Conservation (phyloP, 2,888 invertebrate genomes). For the Agrochola lychnidis region DNA sequence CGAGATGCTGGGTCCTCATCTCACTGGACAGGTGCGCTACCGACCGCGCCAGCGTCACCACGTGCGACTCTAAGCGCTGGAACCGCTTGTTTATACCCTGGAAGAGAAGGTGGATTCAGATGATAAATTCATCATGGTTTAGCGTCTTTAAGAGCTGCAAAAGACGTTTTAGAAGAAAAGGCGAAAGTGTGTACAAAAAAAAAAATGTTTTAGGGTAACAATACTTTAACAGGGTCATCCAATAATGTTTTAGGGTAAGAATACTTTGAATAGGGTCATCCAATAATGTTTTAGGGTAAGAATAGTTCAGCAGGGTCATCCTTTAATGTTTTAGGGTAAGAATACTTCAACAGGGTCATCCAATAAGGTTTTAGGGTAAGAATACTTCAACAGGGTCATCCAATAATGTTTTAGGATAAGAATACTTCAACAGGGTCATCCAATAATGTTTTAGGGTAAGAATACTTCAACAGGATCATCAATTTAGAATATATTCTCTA, state of each 20-base stretch:
- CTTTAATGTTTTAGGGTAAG: too few relatives aligned
- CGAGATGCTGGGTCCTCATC: conserved; percentile 96
- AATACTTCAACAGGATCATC: not conserved
- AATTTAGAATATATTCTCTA: not conserved
- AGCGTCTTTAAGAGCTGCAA: not conserved
- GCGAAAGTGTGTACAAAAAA: not conserved
- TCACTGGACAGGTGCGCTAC: conserved; percentile 98
- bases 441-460: too few relatives aligned
- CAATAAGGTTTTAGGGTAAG: too few relatives aligned
- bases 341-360: not conserved
- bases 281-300: too few relatives aligned
- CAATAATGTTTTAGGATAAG: too few relatives aligned
- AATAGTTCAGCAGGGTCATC: too few relatives aligned
- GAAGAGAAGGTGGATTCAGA: conserved; percentile 9
- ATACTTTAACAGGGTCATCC: too few relatives aligned
- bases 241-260: too few relatives aligned
- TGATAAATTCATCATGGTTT: not conserved
- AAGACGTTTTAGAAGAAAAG: too few relatives aligned
- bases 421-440: too few relatives aligned
- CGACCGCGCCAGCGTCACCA: conserved; percentile 96
- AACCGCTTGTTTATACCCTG: conserved; percentile 96
- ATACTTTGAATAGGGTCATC: not conserved
- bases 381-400: not conserved
- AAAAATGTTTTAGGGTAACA: too few relatives aligned
- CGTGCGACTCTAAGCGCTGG: conserved; percentile 97